Conservation (phyloP, 2,888 invertebrate species). For the Nemotelus nigrinus region DNA sequence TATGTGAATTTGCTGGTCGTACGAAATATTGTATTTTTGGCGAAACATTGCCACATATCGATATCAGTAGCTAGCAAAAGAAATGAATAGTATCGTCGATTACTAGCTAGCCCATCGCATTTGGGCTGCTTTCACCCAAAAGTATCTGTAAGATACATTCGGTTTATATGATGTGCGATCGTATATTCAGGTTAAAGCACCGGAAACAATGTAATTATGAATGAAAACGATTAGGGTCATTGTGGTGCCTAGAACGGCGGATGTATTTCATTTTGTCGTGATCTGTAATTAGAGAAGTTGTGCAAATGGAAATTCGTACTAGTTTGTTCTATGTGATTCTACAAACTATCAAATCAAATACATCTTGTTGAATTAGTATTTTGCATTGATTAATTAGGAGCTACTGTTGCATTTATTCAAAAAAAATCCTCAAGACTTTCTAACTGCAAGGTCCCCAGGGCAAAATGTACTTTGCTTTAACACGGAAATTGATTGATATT, state of each 20-base stretch:
- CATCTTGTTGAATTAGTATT: no score
- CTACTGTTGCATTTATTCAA: no score
- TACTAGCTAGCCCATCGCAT: conserved; percentile 2
- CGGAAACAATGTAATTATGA: conserved; percentile 27
- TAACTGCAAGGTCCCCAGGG: no score
- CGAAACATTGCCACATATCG: conserved; percentile 30
- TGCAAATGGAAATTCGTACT: background rate
- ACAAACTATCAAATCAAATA: no score
- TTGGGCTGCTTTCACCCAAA: conserved; percentile 26
- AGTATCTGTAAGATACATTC: background rate
- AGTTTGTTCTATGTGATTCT: no score
- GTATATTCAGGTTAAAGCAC: conserved; percentile 14
- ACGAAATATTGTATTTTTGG: background rate
- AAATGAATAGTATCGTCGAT: background rate
- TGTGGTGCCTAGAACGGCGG: background rate
- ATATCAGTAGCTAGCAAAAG: conserved; percentile 1
- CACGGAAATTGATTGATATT: no score
- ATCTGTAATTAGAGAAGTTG: background rate
- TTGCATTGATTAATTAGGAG: no score
- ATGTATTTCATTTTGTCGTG: conserved; percentile 11
- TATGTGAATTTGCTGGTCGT: no score
- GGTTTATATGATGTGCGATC: background rate
- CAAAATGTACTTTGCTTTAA: no score
- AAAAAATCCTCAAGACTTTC: no score
- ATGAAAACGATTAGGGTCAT: conserved; percentile 14